Percentiles rank a stretch among this genome's conserved stretches.
Conservation (phyloP, 2,113 vertebrate species). For the Catagonus wagneri region DNA sequence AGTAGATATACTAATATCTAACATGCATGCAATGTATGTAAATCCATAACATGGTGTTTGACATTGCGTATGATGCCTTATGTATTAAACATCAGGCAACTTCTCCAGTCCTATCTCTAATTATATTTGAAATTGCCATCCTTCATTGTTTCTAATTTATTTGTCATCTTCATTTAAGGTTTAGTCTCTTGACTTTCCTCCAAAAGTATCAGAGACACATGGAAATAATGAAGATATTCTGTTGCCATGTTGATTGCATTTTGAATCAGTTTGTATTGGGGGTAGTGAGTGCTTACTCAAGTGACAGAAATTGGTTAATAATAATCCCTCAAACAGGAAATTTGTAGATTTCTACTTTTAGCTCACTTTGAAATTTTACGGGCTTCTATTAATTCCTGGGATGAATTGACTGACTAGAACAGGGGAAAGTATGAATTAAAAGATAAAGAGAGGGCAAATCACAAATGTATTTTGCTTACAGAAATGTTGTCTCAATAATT, state of each 20-base stretch:
- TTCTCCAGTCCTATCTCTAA: not conserved
- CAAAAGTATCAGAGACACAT: not conserved
- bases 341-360: not conserved
- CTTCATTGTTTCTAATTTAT: not conserved
- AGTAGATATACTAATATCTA: too few species aligned
- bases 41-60: not conserved
- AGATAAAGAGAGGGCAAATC: constrained; percentile 40
- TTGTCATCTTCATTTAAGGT: not conserved
- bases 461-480: not conserved
- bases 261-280: not conserved
- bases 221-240: not conserved
- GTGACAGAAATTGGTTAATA: not conserved
- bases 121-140: not conserved
- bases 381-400: constrained; percentile 10
- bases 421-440: constrained; percentile 48
- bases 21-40: not conserved
- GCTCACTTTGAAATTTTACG: constrained; percentile 61
- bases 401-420: constrained; percentile 37
- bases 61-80: not conserved
- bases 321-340: constrained; percentile 34
- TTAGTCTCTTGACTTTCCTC: not conserved
- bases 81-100: not conserved
- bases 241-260: not conserved
- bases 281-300: not conserved
- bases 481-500: not conserved